Base-by-base conservation (phyloP, 1,140 invertebrate species). In the Caenorhabditis latens region DNA sequence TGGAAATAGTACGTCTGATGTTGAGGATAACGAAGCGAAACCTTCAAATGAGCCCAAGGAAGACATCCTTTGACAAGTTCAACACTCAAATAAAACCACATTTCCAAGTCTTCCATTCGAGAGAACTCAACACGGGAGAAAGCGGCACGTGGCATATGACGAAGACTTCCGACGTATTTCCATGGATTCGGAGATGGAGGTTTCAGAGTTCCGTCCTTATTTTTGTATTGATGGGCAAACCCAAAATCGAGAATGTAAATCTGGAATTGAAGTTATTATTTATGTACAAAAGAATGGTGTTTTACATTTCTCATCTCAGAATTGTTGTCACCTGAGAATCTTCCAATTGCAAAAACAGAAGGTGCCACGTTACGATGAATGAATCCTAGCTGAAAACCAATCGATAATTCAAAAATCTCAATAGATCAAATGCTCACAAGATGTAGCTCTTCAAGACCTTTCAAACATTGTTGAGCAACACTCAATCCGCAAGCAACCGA, bases 231-330 rank as follows among this genome's bases (percentile, higher is more conserved):
- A 43, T 75, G 50, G 19, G 63, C 85, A 71, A 88, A 88, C 4
- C 85, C 87, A 40, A 88, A 87, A 58, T 88, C 87, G 40, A 88
- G 82, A 58, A 88, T 87, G 82, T 88, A 88, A n/a, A 88, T 86
- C 67, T 79, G 21, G 9, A 79, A 48, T 48, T 8, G 9, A 46
- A 19, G 9, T n/a, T 9, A 6, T n/a, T 58, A n/a, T n/a, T 9
- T 16, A 21, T 63, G 11, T 32, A 9, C n/a, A 1, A 5, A 58
- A 58, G 0, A 5, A 8, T 21, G 8, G 2, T 58, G n/a, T 58
- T 21, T n/a, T 24, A 65, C 61, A 58, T 84, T 85, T 85, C 48
- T 55, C 65, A 65, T 82, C 3, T 83, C 87, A 58, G 46, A 50
- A 19, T 48, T 13, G 24, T 79, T 79, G 43, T 88, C 58, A 24